Conservation (phyloP, 1,140 invertebrate genomes). For the Penaeus indicus region DNA sequence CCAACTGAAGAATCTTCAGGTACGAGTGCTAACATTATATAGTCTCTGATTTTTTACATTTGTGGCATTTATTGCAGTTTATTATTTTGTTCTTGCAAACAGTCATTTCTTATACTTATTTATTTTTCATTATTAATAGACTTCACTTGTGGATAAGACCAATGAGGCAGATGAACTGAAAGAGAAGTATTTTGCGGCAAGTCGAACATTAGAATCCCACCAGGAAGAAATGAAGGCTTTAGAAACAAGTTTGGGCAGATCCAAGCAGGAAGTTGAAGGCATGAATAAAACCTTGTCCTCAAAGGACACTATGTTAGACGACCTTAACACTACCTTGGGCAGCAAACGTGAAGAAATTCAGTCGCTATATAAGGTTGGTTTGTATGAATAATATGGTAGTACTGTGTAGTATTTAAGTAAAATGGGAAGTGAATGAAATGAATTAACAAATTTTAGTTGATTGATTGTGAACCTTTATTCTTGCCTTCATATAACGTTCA, state of each 20-base stretch:
- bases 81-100: too few relatives aligned
- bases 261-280: conserved; percentile 28
- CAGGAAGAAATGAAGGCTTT: conserved; percentile 67
- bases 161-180: conserved; percentile 57
- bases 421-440: too few relatives aligned
- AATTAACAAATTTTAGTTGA: too few relatives aligned
- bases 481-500: too few relatives aligned
- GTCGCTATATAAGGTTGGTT: conserved; percentile 41
- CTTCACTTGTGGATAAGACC: conserved; percentile 65
- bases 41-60: not conserved
- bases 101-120: not conserved
- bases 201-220: conserved; percentile 68
- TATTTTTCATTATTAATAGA: conserved; percentile 16
- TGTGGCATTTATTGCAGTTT: not conserved
- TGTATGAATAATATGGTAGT: not conserved
- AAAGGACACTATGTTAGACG: conserved; percentile 20
- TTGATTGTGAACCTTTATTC: too few relatives aligned
- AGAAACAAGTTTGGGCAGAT: conserved; percentile 67
- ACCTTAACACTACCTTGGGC: conserved; percentile 28
- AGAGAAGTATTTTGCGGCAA: conserved; percentile 52
- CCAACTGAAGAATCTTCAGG: conserved; percentile 60
- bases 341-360: conserved; percentile 40
- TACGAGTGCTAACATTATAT: not conserved
- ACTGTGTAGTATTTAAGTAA: not conserved
- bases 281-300: conserved; percentile 27